Evolutionary conservation across 2,888 invertebrate genomes (phyloP).

Genomic region (Zaprionus lineosus): DNA sequence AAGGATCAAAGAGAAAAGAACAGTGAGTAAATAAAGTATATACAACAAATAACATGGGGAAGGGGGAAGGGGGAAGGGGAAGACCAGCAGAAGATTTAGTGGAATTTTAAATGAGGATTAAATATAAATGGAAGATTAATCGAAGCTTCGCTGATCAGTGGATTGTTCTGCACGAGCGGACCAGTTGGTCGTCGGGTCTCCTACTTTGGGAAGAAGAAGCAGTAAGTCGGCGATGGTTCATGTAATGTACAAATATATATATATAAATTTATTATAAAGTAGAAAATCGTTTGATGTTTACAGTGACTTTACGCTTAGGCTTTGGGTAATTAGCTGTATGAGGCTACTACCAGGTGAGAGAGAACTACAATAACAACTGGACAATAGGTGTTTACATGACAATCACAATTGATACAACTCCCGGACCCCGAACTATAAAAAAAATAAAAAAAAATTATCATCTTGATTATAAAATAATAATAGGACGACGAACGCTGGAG

Average conservation of each 20-base stretch:
- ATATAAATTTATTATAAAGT: conserved; percentile 26
- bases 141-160: no score
- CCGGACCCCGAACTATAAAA: conserved; percentile 7
- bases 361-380: conserved; percentile 31
- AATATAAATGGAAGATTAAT: no score
- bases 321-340: conserved; percentile 81
- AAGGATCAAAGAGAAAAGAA: no score
- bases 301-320: conserved; percentile 51
- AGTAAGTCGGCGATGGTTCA: not conserved
- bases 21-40: no score
- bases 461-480: not conserved
- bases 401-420: conserved; percentile 53
- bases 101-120: no score
- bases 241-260: conserved; percentile 3
- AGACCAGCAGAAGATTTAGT: no score
- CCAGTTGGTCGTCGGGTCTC: no score
- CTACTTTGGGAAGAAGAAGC: no score
- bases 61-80: no score
- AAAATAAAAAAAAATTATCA: conserved; percentile 7
- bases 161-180: no score
- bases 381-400: conserved; percentile 60
- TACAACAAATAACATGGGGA: no score
- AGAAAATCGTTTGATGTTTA: conserved; percentile 41
- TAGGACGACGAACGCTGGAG: not conserved
- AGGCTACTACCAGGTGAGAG: conserved; percentile 63